Evolutionary conservation across 2,797 vertebrate genomes (phyloP), one percentile per base, ranked within the genome.

Genomic region (Vireo griseus): DNA sequence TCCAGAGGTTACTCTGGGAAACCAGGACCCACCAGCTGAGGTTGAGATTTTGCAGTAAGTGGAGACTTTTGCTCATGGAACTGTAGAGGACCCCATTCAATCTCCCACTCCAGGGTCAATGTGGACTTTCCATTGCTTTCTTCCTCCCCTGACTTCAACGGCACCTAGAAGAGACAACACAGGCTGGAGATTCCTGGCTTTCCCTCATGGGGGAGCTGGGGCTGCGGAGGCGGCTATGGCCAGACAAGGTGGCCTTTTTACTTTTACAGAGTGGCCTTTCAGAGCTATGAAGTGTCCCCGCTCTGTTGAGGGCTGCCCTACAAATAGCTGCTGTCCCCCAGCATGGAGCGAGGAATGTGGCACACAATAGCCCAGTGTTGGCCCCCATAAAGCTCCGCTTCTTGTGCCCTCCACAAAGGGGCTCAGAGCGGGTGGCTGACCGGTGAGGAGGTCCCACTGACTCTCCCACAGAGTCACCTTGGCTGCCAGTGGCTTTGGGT

Each of bases 341-440:
- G 86, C 94, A 77, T 66, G 10, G 59, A 89, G 95, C 3, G 26
- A 97, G 97, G 97, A 98, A 97, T 98, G 97, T 37, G 51, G 89
- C 19, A 26, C 91, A 98, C 97, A 98, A 98, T 92, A 96, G 90
- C 40, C 95, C 96, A 98, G 88, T 98, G 98, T 98, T 97, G 39
- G 48, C 87, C 37, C 26, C 92, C 61, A 98, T 96, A 98, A 98
- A 97, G 97, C 97, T 77, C 89, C 31, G 16, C 84, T 97, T 98
- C 96, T 96, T 96, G 87, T 67, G 90, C 71, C 86, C 37, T 61
- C 84, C 86, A 96, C 94, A 92, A 97, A 97, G 96, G 94, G 31
- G 52, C 95, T 97, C 97, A 95, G 63, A 96, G 94, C 4, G 1
- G 75, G 73, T 45, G 87, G 54, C n/a, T n/a, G n/a, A n/a, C 62